phyloP scores from a whole-genome alignment of 1,140 invertebrate species.

The Cydia amplana region DNA sequence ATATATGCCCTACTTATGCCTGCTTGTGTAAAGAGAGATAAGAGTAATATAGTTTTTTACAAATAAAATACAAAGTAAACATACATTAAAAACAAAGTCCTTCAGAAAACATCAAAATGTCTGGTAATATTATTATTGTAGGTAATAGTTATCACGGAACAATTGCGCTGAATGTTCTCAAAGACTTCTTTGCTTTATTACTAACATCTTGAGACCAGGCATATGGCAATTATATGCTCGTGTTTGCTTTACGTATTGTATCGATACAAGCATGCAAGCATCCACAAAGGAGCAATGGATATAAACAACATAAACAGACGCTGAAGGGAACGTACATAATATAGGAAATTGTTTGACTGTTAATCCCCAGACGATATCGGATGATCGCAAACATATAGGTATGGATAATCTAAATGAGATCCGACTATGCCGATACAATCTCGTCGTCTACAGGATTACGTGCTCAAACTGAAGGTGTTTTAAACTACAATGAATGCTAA shows the following conservation, averaged over 20 bases:
- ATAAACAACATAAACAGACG: not conserved
- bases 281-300: not conserved
- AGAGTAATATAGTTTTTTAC: not conserved
- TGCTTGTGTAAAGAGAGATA: not conserved
- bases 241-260: not conserved
- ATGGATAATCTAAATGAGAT: slow-evolving; percentile 32
- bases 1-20: not conserved
- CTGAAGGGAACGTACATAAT: not conserved
- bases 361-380: slow-evolving; percentile 18
- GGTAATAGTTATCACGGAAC: no score
- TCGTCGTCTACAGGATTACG: not conserved
- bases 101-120: no score
- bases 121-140: no score
- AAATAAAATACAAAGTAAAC: no score
- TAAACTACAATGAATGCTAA: not conserved
- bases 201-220: not conserved
- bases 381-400: slow-evolving; percentile 17
- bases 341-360: slow-evolving; percentile 27
- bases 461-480: slow-evolving; percentile 11
- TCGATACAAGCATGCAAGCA: not conserved
- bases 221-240: not conserved
- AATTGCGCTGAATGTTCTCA: no score
- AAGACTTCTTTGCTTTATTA: not conserved
- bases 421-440: slow-evolving; percentile 10
- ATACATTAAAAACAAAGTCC: no score